Percentiles rank a stretch among this genome's conserved stretches.
Conservation (phyloP, 2,888 invertebrate species). For the Lucinisca nassula region DNA sequence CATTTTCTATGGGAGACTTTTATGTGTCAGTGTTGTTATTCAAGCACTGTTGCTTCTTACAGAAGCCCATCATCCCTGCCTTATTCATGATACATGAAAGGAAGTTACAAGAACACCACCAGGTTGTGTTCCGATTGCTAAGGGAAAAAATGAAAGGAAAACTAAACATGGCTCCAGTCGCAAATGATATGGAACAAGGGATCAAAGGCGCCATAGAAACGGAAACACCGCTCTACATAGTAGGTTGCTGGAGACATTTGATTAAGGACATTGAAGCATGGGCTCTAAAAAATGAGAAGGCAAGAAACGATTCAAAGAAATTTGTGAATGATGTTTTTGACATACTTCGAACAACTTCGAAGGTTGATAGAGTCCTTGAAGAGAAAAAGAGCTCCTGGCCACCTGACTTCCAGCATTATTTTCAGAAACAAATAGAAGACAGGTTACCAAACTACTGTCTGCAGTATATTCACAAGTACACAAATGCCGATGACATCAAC, state of each 20-base stretch:
- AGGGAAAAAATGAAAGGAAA: neutral
- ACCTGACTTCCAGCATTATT: neutral
- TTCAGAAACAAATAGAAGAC: neutral
- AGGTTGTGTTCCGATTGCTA: neutral
- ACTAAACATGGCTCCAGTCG: slow-evolving; percentile 5
- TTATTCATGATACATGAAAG: neutral
- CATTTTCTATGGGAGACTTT: slow-evolving; percentile 22
- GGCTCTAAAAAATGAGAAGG: neutral
- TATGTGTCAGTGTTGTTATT: slow-evolving; percentile 5
- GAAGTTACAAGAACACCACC: neutral
- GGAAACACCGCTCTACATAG: slow-evolving; percentile 2
- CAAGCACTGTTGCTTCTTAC: neutral
- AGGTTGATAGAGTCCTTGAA: neutral
- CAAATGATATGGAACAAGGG: slow-evolving; percentile 22
- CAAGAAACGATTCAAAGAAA: neutral
- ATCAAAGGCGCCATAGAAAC: slow-evolving; percentile 1
- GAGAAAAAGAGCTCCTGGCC: neutral
- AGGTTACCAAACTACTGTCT: neutral
- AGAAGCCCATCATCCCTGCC: neutral
- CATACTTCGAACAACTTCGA: neutral
- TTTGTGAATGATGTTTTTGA: neutral
- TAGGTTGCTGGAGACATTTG: slow-evolving; percentile 1
- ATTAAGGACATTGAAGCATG: slow-evolving; percentile 1
- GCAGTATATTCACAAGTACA: neutral
- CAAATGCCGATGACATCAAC: neutral